Percentiles rank a stretch among this genome's conserved stretches.
These are phyloP conservation scores for Zaprionus kolodkinae DNA, from an alignment of 1,140 invertebrate genomes.

Conservation along the genomic window DNA sequence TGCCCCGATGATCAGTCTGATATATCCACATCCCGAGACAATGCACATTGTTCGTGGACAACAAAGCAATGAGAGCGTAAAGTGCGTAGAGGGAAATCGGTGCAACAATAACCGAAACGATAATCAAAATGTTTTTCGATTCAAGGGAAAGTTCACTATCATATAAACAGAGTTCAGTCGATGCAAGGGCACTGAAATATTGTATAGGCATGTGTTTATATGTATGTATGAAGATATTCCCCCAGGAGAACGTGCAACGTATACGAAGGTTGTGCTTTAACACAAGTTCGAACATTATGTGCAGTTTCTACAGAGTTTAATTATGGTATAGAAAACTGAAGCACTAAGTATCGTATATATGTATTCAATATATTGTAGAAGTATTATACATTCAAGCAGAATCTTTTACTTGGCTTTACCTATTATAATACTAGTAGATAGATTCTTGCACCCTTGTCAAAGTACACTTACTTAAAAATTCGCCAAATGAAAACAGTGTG, in stretches of 20 bases:
- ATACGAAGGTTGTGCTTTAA: not conserved
- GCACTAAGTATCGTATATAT: no score
- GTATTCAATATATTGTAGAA: no score
- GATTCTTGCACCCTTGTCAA: no score
- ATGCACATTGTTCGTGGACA: conserved; percentile 68
- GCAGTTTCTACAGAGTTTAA: not conserved
- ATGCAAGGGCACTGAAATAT: conserved; percentile 2
- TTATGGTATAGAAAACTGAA: no score
- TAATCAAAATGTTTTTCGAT: conserved; percentile 15
- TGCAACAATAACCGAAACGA: conserved; percentile 37
- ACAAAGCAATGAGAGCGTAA: conserved; percentile 36
- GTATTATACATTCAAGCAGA: no score
- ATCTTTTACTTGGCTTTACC: no score
- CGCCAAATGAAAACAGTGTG: no score
- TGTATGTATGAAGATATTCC: conserved; percentile 3
- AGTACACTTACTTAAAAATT: no score
- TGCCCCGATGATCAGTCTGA: not conserved
- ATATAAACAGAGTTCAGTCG: not conserved
- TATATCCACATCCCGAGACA: conserved; percentile 36
- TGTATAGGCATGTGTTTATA: not conserved
- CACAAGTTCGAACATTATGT: not conserved
- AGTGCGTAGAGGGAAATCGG: conserved; percentile 1
- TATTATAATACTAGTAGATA: no score
- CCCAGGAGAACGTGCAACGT: not conserved
- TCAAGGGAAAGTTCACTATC: conserved; percentile 13